A percentile compares a stretch with the other conserved stretches of the same genome.
phyloP scores from a whole-genome alignment of 1,140 invertebrate genomes.

The Drosophila takahashii region DNA sequence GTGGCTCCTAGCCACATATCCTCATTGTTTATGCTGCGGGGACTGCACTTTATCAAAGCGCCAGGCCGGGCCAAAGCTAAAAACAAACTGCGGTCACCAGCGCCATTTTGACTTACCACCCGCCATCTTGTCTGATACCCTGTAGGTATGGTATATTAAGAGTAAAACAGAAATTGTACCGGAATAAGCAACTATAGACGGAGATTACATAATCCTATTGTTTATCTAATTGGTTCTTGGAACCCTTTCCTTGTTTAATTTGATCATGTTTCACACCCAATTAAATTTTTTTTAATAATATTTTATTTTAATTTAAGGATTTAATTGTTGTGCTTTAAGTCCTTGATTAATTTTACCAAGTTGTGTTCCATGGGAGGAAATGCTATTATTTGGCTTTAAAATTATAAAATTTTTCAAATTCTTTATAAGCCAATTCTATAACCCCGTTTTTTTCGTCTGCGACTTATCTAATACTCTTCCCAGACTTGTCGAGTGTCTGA shows the following conservation, averaged over 20 bases:
- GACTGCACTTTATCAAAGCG: constrained; percentile 78
- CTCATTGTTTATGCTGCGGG: constrained; percentile 77
- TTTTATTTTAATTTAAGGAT: no score
- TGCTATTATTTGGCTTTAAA: no score
- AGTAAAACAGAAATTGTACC: background rate
- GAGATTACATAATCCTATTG: no score
- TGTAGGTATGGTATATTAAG: background rate
- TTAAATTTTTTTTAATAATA: no score
- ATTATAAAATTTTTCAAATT: no score
- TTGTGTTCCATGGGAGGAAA: no score
- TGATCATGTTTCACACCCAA: no score
- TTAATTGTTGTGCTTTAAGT: background rate
- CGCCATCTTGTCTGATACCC: constrained; percentile 22
- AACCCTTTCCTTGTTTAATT: no score
- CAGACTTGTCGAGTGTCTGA: background rate
- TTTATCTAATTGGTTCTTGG: no score
- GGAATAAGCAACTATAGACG: no score
- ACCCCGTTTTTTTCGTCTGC: background rate
- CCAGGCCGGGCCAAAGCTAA: constrained; percentile 51
- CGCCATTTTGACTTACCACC: constrained; percentile 61
- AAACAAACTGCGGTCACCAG: constrained; percentile 69
- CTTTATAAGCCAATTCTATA: background rate
- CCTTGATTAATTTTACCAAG: background rate
- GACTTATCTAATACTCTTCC: background rate
- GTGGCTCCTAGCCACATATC: constrained; percentile 31